Percentiles rank a stretch among this genome's conserved stretches.
Conservation (phyloP, 1,140 invertebrate genomes). For the Notospermus geniculatus region DNA sequence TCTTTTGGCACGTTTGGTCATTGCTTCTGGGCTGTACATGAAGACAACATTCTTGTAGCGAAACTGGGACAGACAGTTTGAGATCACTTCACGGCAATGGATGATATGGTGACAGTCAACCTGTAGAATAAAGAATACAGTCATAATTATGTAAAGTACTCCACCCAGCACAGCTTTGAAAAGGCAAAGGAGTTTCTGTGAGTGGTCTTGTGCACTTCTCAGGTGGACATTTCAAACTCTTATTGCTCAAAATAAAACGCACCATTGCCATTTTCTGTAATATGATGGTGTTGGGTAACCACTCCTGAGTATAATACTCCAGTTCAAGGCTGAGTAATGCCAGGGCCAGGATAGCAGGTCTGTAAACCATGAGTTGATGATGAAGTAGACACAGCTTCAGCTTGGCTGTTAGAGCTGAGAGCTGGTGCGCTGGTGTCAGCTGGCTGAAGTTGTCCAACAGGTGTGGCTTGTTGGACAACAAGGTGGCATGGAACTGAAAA, state of each 20-base stretch:
- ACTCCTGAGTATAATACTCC: constrained; percentile 39
- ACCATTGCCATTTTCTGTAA: constrained; percentile 38
- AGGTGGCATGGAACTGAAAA: constrained; percentile 47
- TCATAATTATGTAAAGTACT: too few relatives aligned
- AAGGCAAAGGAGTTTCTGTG: background rate
- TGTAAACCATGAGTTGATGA: constrained; percentile 33
- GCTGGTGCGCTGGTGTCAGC: constrained; percentile 48
- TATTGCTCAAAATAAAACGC: background rate
- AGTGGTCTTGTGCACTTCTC: background rate
- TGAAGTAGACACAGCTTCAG: constrained; percentile 39
- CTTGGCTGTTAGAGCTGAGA: constrained; percentile 41
- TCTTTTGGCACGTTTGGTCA: constrained; percentile 34
- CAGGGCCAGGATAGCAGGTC: constrained; percentile 42
- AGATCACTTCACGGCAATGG: constrained; percentile 44
- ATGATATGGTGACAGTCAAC: constrained; percentile 42
- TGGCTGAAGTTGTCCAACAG: constrained; percentile 41
- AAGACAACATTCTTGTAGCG: constrained; percentile 22
- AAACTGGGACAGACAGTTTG: constrained; percentile 27
- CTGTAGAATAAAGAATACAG: constrained; percentile 31
- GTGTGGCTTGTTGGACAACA: constrained; percentile 48
- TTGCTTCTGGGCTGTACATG: constrained; percentile 17
- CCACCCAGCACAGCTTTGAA: background rate
- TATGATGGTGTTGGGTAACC: constrained; percentile 41
- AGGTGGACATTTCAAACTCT: background rate
- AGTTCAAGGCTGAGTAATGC: constrained; percentile 50